Base-by-base conservation (phyloP, 2,113 vertebrate species). In the Hydrolagus affinis region DNA sequence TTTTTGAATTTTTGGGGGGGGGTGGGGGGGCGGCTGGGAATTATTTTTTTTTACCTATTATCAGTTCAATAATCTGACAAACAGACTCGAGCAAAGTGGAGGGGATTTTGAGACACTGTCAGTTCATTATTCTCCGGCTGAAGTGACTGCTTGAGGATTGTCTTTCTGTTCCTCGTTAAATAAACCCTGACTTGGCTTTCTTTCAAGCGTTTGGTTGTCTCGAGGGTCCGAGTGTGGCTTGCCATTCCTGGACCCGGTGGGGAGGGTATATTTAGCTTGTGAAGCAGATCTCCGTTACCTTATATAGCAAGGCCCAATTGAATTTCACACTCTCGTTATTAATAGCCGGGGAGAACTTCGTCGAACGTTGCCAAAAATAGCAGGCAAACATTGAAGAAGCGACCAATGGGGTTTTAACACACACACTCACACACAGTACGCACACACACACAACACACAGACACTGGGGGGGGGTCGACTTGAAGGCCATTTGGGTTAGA, bases 241-340 rank as follows among this genome's bases (percentile, higher is more conserved):
- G 2, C 66, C 78, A 83, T 83, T 83, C 78, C 87, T 60, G 86
- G 88, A 85, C 85, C 44, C 66, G 59, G 66, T 68, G 78, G 85
- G 59, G 66, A 30, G 78, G 85, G 88, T 89, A 88, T 88, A 87
- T 90, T 90, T 88, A 89, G 90, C 90, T 88, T 89, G n/a, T 88
- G 88, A 89, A 88, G 56, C 90, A 87, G 89, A 87, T 90, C 91
- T 90, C 90, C 91, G 90, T 92, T 90, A 87, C 91, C 91, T 92
- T 92, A 92, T 92, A 92, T 92, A 92, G 91, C 89, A 90, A 91
- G 90, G 91, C 89, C 90, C 91, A 88, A 89, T 90, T 88, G 89
- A 88, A 87, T 90, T 90, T 91, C 89, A 88, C 89, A 88, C 90
- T 91, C 90, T 88, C 90, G 87, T 89, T 90, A 91, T 91, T 91